A percentile compares a stretch with the other conserved stretches of the same genome.
phyloP scores from a whole-genome alignment of 1,140 invertebrate species.

The Euura lappo region DNA sequence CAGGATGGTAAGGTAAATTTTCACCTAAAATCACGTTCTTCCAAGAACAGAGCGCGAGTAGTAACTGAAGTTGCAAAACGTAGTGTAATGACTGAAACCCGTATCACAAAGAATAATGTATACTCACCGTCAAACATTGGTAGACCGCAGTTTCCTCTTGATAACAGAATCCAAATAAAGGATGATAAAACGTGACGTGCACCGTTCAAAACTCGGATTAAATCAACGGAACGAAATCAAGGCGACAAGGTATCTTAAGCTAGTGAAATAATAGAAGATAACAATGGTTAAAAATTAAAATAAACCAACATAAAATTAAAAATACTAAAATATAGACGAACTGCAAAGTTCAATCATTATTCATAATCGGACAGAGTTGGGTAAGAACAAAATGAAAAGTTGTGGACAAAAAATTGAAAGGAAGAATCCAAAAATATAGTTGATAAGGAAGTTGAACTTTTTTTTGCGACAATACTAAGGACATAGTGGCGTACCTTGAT shows the following conservation, averaged over 20 bases:
- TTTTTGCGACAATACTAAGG: too few relatives aligned
- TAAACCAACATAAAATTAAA: constrained; percentile 26
- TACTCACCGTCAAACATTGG: constrained; percentile 58
- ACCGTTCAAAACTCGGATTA: constrained; percentile 44
- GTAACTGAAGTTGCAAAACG: too few relatives aligned
- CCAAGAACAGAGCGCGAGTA: too few relatives aligned
- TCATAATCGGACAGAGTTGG: too few relatives aligned
- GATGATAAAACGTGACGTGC: constrained; percentile 29
- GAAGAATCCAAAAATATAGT: too few relatives aligned
- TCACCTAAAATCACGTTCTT: too few relatives aligned
- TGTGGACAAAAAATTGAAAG: too few relatives aligned
- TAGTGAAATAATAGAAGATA: background rate
- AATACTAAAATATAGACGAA: constrained; percentile 15
- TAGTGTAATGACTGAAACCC: too few relatives aligned
- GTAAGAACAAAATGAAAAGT: too few relatives aligned
- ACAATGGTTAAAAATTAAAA: background rate
- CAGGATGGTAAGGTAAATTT: too few relatives aligned
- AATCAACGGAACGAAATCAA: constrained; percentile 47
- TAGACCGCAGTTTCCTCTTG: constrained; percentile 43
- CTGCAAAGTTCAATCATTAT: background rate
- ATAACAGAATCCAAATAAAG: constrained; percentile 50
- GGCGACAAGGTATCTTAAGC: background rate
- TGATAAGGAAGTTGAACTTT: too few relatives aligned
- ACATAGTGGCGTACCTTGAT: constrained; percentile 48
- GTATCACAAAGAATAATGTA: too few relatives aligned